Evolutionary conservation across 2,113 vertebrate genomes (phyloP).

Genomic region (Lipophrys pholis): DNA sequence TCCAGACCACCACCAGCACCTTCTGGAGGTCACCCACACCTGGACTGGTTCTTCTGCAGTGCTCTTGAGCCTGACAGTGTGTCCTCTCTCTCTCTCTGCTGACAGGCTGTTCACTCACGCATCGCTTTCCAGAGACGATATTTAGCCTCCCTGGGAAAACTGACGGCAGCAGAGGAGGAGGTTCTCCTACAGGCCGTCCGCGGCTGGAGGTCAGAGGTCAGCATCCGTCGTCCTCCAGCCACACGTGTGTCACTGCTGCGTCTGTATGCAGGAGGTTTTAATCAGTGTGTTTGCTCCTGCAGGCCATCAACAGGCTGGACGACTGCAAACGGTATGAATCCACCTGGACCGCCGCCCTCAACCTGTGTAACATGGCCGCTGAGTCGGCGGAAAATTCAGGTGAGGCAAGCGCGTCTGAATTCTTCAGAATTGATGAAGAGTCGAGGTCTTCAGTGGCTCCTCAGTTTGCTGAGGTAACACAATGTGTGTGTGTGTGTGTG

Average conservation of each 20-base stretch:
- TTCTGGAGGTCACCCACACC: too few species aligned
- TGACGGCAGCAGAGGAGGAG: slow-evolving; percentile 78
- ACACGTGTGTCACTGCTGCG: too few species aligned
- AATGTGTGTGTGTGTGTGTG: not conserved
- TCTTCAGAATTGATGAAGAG: not conserved
- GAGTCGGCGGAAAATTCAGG: slow-evolving; percentile 80
- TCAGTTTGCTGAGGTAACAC: too few species aligned
- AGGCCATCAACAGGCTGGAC: slow-evolving; percentile 78
- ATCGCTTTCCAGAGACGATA: slow-evolving; percentile 81
- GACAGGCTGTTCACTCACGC: slow-evolving; percentile 81
- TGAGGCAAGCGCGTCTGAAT: slow-evolving; percentile 23
- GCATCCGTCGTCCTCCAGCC: not conserved
- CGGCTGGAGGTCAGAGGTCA: slow-evolving; percentile 78
- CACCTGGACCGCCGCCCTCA: slow-evolving; percentile 78
- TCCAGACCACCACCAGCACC: too few species aligned
- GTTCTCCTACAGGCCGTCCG: slow-evolving; percentile 79
- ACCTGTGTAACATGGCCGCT: slow-evolving; percentile 80
- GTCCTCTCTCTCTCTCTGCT: slow-evolving; percentile 2
- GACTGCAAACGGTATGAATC: slow-evolving; percentile 81
- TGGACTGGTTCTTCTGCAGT: too few species aligned
- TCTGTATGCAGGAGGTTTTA: too few species aligned
- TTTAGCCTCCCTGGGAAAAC: slow-evolving; percentile 77
- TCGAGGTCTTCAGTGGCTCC: too few species aligned
- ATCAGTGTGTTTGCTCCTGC: not conserved
- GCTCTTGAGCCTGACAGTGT: slow-evolving; percentile 13